Evolutionary conservation across 2,797 vertebrate species (phyloP).

Genomic region (Poecilia velifera): DNA sequence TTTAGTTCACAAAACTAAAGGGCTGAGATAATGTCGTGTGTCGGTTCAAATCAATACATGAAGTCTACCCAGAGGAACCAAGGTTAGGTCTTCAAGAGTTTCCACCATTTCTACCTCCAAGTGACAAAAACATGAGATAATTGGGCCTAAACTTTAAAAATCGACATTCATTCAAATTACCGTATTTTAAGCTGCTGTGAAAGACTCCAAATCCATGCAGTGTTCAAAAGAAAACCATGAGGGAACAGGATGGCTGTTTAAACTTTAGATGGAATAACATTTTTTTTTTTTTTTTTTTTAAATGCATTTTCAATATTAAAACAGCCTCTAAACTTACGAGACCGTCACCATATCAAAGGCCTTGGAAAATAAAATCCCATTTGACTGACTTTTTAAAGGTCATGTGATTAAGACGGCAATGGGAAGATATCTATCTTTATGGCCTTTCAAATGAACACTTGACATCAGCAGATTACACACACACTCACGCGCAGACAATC

Average conservation of each 20-base stretch:
- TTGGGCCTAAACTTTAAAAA: conserved; percentile 15
- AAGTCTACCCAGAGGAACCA: background rate
- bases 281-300: conserved; percentile 10
- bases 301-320: conserved; percentile 39
- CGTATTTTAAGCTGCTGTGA: conserved; percentile 12
- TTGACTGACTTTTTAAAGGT: conserved; percentile 71
- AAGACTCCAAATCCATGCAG: background rate
- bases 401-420: conserved; percentile 59
- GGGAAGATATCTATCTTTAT: conserved; percentile 62
- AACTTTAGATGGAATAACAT: conserved; percentile 10
- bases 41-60: background rate
- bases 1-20: background rate
- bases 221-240: conserved; percentile 21
- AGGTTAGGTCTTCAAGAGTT: background rate
- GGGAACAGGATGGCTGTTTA: conserved; percentile 3
- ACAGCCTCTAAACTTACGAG: conserved; percentile 18
- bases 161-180: conserved; percentile 4
- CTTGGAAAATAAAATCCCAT: conserved; percentile 33
- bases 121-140: conserved; percentile 11
- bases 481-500: conserved; percentile 17
- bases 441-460: conserved; percentile 49
- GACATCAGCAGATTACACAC: conserved; percentile 50
- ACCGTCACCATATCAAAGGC: conserved; percentile 27
- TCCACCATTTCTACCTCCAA: conserved; percentile 2
- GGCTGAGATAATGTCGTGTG: background rate